phyloP scores from a whole-genome alignment of 1,140 invertebrate species.

The Hycleus phaleratus region DNA sequence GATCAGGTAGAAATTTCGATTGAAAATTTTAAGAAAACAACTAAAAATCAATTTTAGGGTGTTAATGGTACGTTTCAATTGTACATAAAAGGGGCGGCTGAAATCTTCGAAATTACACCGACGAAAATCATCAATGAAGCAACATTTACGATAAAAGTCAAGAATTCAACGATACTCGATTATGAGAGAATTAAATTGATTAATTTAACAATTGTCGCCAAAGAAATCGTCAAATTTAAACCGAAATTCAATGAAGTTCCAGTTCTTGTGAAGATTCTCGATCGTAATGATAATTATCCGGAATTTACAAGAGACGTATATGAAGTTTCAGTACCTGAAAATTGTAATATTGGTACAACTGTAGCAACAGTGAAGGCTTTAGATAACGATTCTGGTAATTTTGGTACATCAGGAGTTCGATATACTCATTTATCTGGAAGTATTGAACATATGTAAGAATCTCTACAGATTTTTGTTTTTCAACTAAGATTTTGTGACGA shows the following conservation, averaged over 20 bases:
- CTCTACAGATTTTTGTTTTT: neutral
- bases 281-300: slow-evolving; percentile 92
- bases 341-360: slow-evolving; percentile 71
- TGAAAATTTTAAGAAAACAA: neutral
- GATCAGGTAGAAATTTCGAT: slow-evolving; percentile 66
- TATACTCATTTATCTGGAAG: slow-evolving; percentile 76
- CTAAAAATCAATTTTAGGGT: slow-evolving; percentile 51
- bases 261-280: slow-evolving; percentile 76
- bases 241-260: slow-evolving; percentile 68
- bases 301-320: slow-evolving; percentile 74
- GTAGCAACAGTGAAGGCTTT: slow-evolving; percentile 75
- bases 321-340: slow-evolving; percentile 72
- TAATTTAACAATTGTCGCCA: slow-evolving; percentile 79
- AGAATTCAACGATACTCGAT: slow-evolving; percentile 73
- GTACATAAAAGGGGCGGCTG: slow-evolving; percentile 68
- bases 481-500: neutral
- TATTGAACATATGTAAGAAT: slow-evolving; percentile 75
- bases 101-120: slow-evolving; percentile 85
- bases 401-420: slow-evolving; percentile 77
- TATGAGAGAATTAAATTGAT: slow-evolving; percentile 74
- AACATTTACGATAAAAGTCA: slow-evolving; percentile 83
- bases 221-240: slow-evolving; percentile 65
- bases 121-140: slow-evolving; percentile 85
- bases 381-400: slow-evolving; percentile 78
- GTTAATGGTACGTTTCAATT: slow-evolving; percentile 87